Evolutionary conservation across 2,888 invertebrate genomes (phyloP), one percentile per base, ranked within the genome.

Genomic region (Charanyca ferruginea): DNA sequence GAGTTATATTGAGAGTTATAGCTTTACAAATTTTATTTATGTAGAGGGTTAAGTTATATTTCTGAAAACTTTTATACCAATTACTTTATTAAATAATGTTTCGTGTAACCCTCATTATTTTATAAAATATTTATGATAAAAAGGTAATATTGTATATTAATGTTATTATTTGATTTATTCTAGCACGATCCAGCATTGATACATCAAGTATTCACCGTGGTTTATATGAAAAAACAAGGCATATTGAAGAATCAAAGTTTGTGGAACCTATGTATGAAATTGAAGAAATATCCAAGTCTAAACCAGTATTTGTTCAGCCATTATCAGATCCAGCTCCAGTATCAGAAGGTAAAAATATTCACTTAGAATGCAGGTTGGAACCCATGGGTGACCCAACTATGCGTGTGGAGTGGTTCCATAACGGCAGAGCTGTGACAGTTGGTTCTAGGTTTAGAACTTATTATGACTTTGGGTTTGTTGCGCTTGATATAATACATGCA

Each of bases 381-480:
- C 99, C 99, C 2, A 98, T 99, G 97, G 98, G 98, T 47, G 99
- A 99, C 91, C 99, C 99, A 6, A 98, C 98, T 0, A 98, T 99
- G 98, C 96, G 98, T 85, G 98, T 99, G 0, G 98, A 98, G 93
- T 99, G 99, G 99, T 99, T 98, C 96, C 98, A 98, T 86, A 99
- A 99, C 92, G 99, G 99, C 32, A 97, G 97, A 85, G 97, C 98
- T 9, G 97, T 98, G 18, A 98, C 98, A 35, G 98, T 98, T 44
- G 98, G 98, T 48, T 98, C 98, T 51, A 97, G 99, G 87, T 99
- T 99, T 96, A 97, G 97, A 88, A 99, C 99, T 25, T 98, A 99
- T 90, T 98, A 99, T 87, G 99, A 99, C 89, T 99, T 99, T 90
- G 99, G 99, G 20, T 99, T 98, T 90, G 99, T 99, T 60, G 99